These are phyloP conservation scores for Cossypha heuglini DNA, from an alignment of 2,797 vertebrate genomes.

Conservation along the genomic window DNA sequence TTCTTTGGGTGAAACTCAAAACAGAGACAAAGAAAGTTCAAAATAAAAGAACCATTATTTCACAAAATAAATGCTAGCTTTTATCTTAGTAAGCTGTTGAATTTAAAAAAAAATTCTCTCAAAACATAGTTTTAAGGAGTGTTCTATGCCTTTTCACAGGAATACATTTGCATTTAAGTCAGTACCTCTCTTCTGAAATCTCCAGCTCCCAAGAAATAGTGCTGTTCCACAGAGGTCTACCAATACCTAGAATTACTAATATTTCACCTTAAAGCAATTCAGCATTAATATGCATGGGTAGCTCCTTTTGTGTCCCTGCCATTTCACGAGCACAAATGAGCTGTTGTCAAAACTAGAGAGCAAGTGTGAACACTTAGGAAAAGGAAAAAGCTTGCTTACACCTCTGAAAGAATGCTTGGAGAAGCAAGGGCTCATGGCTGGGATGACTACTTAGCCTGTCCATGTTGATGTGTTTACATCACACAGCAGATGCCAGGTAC, in stretches of 20 bases:
- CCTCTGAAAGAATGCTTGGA: rapidly evolving
- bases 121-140: not conserved
- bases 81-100: not conserved
- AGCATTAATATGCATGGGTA: not conserved
- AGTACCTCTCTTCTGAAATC: not conserved
- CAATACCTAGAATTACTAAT: not conserved
- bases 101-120: not conserved
- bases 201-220: not conserved
- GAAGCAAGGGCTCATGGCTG: not conserved
- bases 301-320: not conserved
- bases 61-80: not conserved
- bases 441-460: not conserved
- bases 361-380: not conserved
- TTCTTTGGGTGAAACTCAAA: not conserved
- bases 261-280: not conserved
- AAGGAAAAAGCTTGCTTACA: not conserved
- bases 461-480: not conserved
- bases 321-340: not conserved
- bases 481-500: not conserved
- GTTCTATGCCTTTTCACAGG: not conserved
- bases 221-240: not conserved
- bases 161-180: not conserved
- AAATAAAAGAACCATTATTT: not conserved
- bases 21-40: not conserved
- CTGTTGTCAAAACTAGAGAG: not conserved